These are phyloP conservation scores for Invenusta paracnida DNA, from an alignment of 2,888 invertebrate species.

Conservation along the genomic window DNA sequence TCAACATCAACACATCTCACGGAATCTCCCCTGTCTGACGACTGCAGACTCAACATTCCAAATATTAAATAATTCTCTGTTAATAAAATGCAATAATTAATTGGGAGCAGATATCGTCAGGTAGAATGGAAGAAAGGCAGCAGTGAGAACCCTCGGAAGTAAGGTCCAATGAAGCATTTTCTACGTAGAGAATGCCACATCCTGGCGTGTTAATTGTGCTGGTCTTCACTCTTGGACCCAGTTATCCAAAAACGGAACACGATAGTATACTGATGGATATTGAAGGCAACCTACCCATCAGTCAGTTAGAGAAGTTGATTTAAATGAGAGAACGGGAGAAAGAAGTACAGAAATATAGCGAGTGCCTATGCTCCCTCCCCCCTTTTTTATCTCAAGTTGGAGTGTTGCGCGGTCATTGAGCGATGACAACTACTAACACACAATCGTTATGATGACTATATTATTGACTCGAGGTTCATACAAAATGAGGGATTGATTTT, in stretches of 20 bases:
- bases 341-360: too few relatives aligned
- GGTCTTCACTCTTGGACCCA: neutral
- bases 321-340: neutral
- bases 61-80: too few relatives aligned
- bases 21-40: too few relatives aligned
- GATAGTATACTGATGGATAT: too few relatives aligned
- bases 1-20: too few relatives aligned
- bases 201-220: conserved; percentile 8
- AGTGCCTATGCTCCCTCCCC: neutral
- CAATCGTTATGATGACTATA: too few relatives aligned
- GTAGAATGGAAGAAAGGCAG: neutral
- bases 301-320: neutral
- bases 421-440: neutral
- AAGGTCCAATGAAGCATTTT: neutral
- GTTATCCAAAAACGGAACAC: conserved; percentile 1
- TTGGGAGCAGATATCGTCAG: too few relatives aligned
- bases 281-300: too few relatives aligned
- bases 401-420: too few relatives aligned
- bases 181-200: neutral
- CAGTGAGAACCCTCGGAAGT: conserved; percentile 25
- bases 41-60: too few relatives aligned
- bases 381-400: neutral
- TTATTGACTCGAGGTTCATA: conserved; percentile 13
- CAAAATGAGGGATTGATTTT: conserved; percentile 29
- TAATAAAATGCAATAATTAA: too few relatives aligned